Evolutionary conservation across 2,113 vertebrate species (phyloP).

Genomic region (Pristiophorus japonicus): DNA sequence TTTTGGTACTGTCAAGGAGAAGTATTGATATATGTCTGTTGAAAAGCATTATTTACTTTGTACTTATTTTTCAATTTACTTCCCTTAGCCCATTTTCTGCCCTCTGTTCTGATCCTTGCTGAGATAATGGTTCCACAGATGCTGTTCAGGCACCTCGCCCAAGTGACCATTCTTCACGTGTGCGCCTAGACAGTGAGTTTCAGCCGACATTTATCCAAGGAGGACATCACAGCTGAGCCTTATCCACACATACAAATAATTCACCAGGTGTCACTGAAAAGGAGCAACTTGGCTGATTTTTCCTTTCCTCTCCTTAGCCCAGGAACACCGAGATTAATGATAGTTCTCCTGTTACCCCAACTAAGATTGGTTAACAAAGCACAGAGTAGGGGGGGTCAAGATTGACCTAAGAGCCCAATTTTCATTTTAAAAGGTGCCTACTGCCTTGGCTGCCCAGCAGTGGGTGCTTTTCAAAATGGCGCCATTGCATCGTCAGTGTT

Average conservation of each 20-base stretch:
- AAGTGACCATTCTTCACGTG: no score
- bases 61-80: no score
- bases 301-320: not conserved
- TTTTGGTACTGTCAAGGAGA: no score
- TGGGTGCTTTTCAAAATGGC: not conserved
- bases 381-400: not conserved
- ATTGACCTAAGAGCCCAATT: not conserved
- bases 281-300: not conserved
- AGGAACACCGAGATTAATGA: not conserved
- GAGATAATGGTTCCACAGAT: no score
- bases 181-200: no score
- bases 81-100: no score
- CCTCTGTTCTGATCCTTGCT: no score
- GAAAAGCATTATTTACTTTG: no score
- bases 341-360: not conserved
- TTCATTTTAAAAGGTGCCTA: not conserved
- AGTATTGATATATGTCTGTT: no score
- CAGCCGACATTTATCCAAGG: no score
- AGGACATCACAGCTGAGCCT: not conserved
- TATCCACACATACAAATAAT: not conserved
- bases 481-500: not conserved
- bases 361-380: not conserved
- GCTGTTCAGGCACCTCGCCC: no score
- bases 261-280: not conserved
- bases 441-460: not conserved